A percentile compares a stretch with the other conserved stretches of the same genome.
phyloP scores from a whole-genome alignment of 1,140 invertebrate genomes.

The Eufriesea mexicana region DNA sequence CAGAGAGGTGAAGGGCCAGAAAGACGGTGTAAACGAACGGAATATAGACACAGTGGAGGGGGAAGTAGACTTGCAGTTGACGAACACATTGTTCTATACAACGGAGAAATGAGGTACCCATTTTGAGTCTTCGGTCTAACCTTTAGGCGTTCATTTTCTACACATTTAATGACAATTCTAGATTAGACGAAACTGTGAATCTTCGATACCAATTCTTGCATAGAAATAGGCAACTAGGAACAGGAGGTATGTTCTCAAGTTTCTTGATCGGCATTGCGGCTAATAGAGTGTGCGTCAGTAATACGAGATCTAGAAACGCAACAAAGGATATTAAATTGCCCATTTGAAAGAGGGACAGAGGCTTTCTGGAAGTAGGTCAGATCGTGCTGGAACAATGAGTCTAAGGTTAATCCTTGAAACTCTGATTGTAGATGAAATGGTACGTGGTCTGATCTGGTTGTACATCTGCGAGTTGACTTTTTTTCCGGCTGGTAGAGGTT shows the following conservation, averaged over 20 bases:
- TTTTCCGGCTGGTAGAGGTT: neutral
- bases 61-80: too few relatives aligned
- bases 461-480: slow-evolving; percentile 7
- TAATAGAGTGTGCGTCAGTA: too few relatives aligned
- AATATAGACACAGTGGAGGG: too few relatives aligned
- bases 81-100: too few relatives aligned
- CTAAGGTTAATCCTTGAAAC: slow-evolving; percentile 48
- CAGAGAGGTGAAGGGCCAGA: too few relatives aligned
- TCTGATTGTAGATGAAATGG: slow-evolving; percentile 51
- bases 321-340: slow-evolving; percentile 26
- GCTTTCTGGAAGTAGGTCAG: slow-evolving; percentile 36
- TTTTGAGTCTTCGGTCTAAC: too few relatives aligned
- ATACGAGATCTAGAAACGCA: neutral
- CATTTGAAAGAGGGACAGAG: neutral
- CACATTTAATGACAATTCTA: too few relatives aligned
- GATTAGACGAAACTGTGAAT: neutral
- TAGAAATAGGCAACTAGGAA: neutral
- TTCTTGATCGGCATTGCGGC: neutral
- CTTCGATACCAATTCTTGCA: neutral
- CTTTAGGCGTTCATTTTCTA: too few relatives aligned
- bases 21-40: too few relatives aligned
- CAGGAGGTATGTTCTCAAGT: neutral
- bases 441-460: slow-evolving; percentile 30
- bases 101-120: too few relatives aligned
- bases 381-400: slow-evolving; percentile 6